Conservation (phyloP, 1,140 invertebrate genomes). For the Drosophila repleta region DNA sequence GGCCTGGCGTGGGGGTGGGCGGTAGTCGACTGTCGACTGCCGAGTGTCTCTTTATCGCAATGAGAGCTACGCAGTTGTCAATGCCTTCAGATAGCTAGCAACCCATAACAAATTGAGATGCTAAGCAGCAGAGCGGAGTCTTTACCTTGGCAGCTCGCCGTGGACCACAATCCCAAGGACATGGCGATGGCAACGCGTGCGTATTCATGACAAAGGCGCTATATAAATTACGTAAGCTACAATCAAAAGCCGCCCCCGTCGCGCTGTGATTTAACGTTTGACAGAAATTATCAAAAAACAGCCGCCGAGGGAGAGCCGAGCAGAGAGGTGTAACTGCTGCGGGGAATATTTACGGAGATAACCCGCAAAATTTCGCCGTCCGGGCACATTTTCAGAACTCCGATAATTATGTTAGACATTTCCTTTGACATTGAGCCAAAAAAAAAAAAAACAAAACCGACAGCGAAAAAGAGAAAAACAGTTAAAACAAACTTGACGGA, state of each 20-base stretch:
- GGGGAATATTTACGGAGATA: slow-evolving; percentile 57
- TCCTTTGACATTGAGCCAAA: slow-evolving; percentile 40
- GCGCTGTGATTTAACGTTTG: slow-evolving; percentile 47
- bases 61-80: slow-evolving; percentile 37
- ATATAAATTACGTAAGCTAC: slow-evolving; percentile 70
- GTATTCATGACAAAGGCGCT: slow-evolving; percentile 52
- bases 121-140: slow-evolving; percentile 59
- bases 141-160: slow-evolving; percentile 19
- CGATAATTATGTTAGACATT: slow-evolving; percentile 54
- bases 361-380: slow-evolving; percentile 62
- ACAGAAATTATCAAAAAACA: slow-evolving; percentile 65
- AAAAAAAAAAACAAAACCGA: background rate
- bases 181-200: slow-evolving; percentile 13
- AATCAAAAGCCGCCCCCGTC: slow-evolving; percentile 32
- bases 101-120: slow-evolving; percentile 69
- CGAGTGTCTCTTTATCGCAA: background rate
- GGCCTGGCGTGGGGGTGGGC: background rate
- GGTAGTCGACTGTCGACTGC: no score
- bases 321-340: slow-evolving; percentile 34
- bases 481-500: no score
- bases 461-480: background rate
- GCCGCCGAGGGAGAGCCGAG: slow-evolving; percentile 1
- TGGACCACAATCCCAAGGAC: slow-evolving; percentile 20
- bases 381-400: slow-evolving; percentile 50
- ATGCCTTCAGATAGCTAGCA: slow-evolving; percentile 21